phyloP scores from a whole-genome alignment of 2,888 invertebrate genomes.

The Morinoia aosen region DNA sequence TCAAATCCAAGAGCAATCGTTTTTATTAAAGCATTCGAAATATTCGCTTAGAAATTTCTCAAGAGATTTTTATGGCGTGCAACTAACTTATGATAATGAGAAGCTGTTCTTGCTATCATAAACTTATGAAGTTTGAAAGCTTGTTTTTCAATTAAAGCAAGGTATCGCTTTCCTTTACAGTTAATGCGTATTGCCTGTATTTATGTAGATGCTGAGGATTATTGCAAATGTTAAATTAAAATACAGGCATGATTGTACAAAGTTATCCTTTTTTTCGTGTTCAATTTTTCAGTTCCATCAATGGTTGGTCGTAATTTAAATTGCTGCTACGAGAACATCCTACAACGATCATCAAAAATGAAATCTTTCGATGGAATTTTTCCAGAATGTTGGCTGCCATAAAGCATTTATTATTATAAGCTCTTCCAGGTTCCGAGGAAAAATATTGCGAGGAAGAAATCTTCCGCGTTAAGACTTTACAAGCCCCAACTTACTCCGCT shows the following conservation, averaged over 20 bases:
- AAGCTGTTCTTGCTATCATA: too few species aligned
- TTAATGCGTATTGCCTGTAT: not conserved
- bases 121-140: not conserved
- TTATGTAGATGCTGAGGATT: not conserved
- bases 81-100: too few species aligned
- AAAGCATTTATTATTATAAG: not conserved
- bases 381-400: not conserved
- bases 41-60: too few species aligned
- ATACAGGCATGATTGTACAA: not conserved
- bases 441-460: slow-evolving; percentile 3
- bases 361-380: not conserved
- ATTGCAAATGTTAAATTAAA: not conserved
- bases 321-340: not conserved
- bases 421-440: not conserved
- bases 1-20: too few species aligned
- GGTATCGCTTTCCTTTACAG: not conserved
- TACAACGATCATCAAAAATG: not conserved
- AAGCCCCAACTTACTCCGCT: not conserved
- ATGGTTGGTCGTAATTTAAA: not conserved
- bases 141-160: not conserved
- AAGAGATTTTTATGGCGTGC: too few species aligned
- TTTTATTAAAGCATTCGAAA: too few species aligned
- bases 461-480: not conserved
- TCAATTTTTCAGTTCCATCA: not conserved
- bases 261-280: not conserved